Evolutionary conservation across 1,140 invertebrate species (phyloP).

Genomic region (Drosophila hydei): DNA sequence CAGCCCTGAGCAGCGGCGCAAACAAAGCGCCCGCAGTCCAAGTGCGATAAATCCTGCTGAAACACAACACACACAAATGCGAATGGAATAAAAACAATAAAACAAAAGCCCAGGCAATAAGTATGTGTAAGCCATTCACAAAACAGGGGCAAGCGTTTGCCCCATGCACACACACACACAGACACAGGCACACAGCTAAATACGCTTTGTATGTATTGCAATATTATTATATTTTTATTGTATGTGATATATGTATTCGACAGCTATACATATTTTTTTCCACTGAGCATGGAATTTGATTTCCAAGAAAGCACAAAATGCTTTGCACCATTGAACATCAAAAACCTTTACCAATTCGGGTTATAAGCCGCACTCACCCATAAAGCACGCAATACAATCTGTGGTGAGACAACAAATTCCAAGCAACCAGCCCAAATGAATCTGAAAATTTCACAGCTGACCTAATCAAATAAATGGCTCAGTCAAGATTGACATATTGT

Average conservation of each 20-base stretch:
- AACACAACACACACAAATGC: constrained; percentile 56
- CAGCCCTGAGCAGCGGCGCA: constrained; percentile 64
- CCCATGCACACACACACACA: constrained; percentile 15
- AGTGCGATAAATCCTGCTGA: constrained; percentile 76
- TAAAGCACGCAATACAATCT: constrained; percentile 19
- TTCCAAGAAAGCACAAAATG: constrained; percentile 16
- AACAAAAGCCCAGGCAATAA: constrained; percentile 33
- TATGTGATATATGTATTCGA: constrained; percentile 13
- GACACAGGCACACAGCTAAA: constrained; percentile 29
- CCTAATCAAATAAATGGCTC: not conserved
- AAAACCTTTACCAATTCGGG: constrained; percentile 25
- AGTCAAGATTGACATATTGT: not conserved
- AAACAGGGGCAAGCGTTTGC: constrained; percentile 20
- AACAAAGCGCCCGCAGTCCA: constrained; percentile 73
- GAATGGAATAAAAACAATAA: constrained; percentile 20
- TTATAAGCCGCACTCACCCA: constrained; percentile 12
- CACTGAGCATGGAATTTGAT: constrained; percentile 19
- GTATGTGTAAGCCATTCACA: constrained; percentile 33
- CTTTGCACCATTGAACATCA: constrained; percentile 21
- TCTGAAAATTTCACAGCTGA: not conserved
- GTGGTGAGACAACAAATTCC: not conserved
- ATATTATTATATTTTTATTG: constrained; percentile 37
- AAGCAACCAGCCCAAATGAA: not conserved
- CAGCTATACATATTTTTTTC: not conserved
- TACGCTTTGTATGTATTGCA: constrained; percentile 22